These are phyloP conservation scores for Eumeta japonica DNA, from an alignment of 1,140 invertebrate species.

Conservation along the genomic window DNA sequence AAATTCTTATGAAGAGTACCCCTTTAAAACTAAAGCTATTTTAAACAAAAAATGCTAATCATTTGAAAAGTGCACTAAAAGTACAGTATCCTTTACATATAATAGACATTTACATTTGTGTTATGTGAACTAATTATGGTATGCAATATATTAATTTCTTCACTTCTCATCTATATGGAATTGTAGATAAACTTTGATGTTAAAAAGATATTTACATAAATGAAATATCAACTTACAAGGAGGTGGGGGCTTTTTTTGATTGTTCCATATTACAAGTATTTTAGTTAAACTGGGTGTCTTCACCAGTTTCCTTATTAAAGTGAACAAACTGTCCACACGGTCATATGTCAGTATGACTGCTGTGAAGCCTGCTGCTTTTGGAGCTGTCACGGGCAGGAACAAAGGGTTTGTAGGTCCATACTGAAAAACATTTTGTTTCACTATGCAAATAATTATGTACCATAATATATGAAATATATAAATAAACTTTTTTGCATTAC, in stretches of 20 bases:
- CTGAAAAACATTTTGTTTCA: conserved; percentile 24
- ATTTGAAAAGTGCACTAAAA: too few species aligned
- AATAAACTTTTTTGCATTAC: too few species aligned
- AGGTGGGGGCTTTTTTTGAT: conserved; percentile 83
- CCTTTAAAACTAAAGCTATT: too few species aligned
- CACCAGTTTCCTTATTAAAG: conserved; percentile 77
- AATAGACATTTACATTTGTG: neutral
- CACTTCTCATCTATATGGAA: too few species aligned
- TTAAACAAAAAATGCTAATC: too few species aligned
- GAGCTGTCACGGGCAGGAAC: conserved; percentile 80
- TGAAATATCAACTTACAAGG: conserved; percentile 61
- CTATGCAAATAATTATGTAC: too few species aligned
- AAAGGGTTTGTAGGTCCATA: conserved; percentile 69
- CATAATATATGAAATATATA: too few species aligned
- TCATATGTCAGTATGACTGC: conserved; percentile 91
- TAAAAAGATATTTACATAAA: too few species aligned
- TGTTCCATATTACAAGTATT: conserved; percentile 91
- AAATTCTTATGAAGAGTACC: too few species aligned
- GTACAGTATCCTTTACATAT: too few species aligned
- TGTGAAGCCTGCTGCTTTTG: conserved; percentile 85
- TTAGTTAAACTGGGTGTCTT: conserved; percentile 82
- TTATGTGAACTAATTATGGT: neutral
- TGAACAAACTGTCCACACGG: conserved; percentile 84
- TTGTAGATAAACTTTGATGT: too few species aligned
- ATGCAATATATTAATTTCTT: neutral